Conservation (phyloP, 2,113 vertebrate species). For the Eulacestoma nigropectus region DNA sequence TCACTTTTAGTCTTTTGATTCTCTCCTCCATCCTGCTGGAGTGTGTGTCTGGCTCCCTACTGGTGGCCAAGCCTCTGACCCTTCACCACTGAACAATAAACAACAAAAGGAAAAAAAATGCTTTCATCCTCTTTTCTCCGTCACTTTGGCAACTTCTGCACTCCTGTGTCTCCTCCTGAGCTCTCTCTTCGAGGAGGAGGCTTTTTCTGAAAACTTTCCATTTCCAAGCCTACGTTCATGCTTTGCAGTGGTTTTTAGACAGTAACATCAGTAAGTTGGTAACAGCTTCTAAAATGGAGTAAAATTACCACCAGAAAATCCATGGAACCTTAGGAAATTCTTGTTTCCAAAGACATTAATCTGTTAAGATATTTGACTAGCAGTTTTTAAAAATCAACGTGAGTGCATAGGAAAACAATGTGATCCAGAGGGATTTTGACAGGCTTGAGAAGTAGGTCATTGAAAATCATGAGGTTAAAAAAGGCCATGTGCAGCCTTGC, state of each 20-base stretch:
- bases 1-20: not conserved
- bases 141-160: not conserved
- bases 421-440: not conserved
- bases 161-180: not conserved
- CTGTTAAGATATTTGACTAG: not conserved
- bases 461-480: not conserved
- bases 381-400: not conserved
- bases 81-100: not conserved
- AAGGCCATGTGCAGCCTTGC: not conserved
- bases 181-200: not conserved
- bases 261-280: not conserved
- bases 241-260: not conserved
- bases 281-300: not conserved
- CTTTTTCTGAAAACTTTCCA: not conserved
- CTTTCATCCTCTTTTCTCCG: not conserved
- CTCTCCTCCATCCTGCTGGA: not conserved
- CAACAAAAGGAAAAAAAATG: not conserved
- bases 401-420: not conserved
- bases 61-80: not conserved
- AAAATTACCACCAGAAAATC: not conserved
- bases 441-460: not conserved
- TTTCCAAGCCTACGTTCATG: accelerated
- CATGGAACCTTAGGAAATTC: not conserved
- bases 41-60: not conserved
- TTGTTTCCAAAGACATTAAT: not conserved